A percentile compares a stretch with the other conserved stretches of the same genome.
phyloP scores from a whole-genome alignment of 2,888 invertebrate genomes.

The Pyrgus malvae region DNA sequence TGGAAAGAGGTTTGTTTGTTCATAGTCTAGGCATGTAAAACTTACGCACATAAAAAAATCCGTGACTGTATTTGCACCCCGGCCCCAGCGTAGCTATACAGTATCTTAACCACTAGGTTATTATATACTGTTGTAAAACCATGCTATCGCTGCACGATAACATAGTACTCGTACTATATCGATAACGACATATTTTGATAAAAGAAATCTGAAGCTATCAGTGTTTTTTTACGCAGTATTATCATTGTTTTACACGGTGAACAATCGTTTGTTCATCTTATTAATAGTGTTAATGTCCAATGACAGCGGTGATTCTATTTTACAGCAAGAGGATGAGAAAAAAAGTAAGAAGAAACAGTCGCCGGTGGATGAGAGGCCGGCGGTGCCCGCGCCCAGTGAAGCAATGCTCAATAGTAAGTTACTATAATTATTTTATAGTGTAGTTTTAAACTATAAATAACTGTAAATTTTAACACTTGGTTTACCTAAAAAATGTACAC shows the following conservation, averaged over 20 bases:
- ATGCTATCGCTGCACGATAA: constrained; percentile 11
- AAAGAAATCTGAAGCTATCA: constrained; percentile 36
- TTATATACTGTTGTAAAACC: not conserved
- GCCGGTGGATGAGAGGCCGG: constrained; percentile 72
- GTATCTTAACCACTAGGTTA: too few species aligned
- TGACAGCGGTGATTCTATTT: constrained; percentile 49
- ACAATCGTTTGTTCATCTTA: constrained; percentile 22
- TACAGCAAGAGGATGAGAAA: constrained; percentile 76
- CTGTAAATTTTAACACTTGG: too few species aligned
- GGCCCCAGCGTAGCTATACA: too few species aligned
- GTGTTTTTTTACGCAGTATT: constrained; percentile 36
- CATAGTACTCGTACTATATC: constrained; percentile 57
- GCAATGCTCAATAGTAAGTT: constrained; percentile 78
- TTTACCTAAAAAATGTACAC: too few species aligned
- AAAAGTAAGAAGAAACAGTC: constrained; percentile 73
- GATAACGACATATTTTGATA: constrained; percentile 68
- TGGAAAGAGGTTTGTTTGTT: too few species aligned
- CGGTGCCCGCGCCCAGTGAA: constrained; percentile 75
- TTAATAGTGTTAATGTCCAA: constrained; percentile 56
- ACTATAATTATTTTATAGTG: not conserved
- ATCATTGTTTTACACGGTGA: constrained; percentile 44
- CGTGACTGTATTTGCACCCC: too few species aligned
- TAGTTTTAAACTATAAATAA: not conserved
- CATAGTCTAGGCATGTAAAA: too few species aligned
- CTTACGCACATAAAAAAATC: too few species aligned